A percentile compares a stretch with the other conserved stretches of the same genome.
Conservation (phyloP, 2,113 vertebrate genomes). For the Xyrauchen texanus region DNA sequence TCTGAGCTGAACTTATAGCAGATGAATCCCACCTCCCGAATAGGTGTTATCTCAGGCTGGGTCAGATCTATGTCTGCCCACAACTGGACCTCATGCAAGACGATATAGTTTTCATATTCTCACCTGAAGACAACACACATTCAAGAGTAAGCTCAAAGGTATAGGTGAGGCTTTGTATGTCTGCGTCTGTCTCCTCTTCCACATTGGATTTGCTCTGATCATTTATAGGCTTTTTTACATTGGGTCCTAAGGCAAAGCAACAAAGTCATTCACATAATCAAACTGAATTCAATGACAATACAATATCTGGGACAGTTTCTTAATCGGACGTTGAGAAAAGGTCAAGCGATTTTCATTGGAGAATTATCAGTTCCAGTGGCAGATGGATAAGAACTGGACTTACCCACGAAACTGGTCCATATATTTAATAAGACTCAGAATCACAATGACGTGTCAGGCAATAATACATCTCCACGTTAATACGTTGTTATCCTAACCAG, state of each 20-base stretch:
- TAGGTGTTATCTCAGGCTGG: conserved; percentile 15
- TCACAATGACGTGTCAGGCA: no score
- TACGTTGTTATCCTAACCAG: no score
- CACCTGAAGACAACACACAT: conserved; percentile 23
- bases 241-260: neutral
- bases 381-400: no score
- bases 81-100: conserved; percentile 52
- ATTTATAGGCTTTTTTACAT: conserved; percentile 15
- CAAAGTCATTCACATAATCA: neutral
- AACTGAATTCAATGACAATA: no score
- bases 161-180: neutral
- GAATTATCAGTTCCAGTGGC: no score
- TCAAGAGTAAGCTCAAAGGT: neutral
- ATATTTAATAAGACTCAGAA: no score
- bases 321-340: no score
- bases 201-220: conserved; percentile 49
- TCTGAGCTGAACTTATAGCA: conserved; percentile 80
- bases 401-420: no score
- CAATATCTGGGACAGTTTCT: no score
- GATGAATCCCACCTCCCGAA: conserved; percentile 62
- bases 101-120: conserved; percentile 54
- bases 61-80: conserved; percentile 61
- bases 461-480: no score
- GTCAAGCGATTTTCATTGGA: no score
- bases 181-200: conserved; percentile 11